Evolutionary conservation across 2,797 vertebrate species (phyloP).

Genomic region (Channallabes apus): DNA sequence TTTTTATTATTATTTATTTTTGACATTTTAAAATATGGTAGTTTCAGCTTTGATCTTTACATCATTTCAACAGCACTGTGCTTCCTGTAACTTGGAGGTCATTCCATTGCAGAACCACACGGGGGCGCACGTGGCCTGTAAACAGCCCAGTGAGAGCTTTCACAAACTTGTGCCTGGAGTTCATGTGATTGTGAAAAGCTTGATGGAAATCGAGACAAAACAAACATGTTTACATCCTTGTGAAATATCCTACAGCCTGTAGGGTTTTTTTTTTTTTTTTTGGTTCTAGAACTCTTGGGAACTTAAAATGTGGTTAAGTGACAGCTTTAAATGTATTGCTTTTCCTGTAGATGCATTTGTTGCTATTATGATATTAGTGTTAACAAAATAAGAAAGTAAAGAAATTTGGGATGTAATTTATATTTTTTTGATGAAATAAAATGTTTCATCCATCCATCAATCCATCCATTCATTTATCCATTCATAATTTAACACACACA

Average conservation of each 20-base stretch:
- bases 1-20: no score
- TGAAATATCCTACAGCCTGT: background rate
- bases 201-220: background rate
- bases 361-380: background rate
- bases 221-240: constrained; percentile 21
- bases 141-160: background rate
- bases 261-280: background rate
- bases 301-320: background rate
- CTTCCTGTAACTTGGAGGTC: background rate
- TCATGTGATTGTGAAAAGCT: background rate
- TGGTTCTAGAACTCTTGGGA: background rate
- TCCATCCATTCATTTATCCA: background rate
- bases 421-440: background rate
- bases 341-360: background rate
- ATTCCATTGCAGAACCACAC: constrained; percentile 1
- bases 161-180: constrained; percentile 1
- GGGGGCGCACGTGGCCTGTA: constrained; percentile 3
- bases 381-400: background rate
- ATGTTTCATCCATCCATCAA: background rate
- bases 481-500: no score
- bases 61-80: background rate
- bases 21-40: no score
- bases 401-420: background rate
- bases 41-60: no score
- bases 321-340: background rate